Percentiles rank a stretch among this genome's conserved stretches.
These are phyloP conservation scores for Minunthozetes semirufus DNA, from an alignment of 2,888 invertebrate species.

Conservation along the genomic window DNA sequence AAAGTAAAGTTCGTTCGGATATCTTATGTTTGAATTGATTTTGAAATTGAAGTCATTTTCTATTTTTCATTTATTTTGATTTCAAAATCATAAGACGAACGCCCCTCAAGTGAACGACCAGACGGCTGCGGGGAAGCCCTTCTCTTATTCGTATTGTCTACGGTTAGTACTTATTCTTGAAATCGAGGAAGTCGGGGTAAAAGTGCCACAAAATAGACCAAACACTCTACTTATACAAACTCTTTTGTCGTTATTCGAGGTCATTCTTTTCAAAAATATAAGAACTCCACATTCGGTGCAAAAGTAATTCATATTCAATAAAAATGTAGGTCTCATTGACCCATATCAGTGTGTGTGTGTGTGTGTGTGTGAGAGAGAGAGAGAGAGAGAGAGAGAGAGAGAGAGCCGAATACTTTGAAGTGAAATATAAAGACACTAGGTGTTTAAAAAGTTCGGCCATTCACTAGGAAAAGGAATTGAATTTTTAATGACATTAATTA, in stretches of 20 bases:
- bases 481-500: no score
- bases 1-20: no score
- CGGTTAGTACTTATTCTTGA: slow-evolving; percentile 23
- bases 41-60: not conserved
- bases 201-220: slow-evolving; percentile 30
- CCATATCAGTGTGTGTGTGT: not conserved
- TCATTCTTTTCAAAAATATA: not conserved
- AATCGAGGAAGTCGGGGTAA: slow-evolving; percentile 19
- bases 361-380: not conserved
- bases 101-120: slow-evolving; percentile 22
- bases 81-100: slow-evolving; percentile 8
- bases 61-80: slow-evolving; percentile 10
- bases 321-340: slow-evolving; percentile 23
- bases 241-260: slow-evolving; percentile 28
- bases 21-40: not conserved
- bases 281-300: no score
- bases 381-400: not conserved
- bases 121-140: slow-evolving; percentile 26
- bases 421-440: not conserved
- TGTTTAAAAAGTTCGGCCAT: no score
- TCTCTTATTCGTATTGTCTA: slow-evolving; percentile 10
- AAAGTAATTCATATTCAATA: not conserved
- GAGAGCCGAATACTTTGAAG: not conserved
- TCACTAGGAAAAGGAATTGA: no score
- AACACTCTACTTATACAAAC: slow-evolving; percentile 26